Conservation (phyloP, 1,140 invertebrate genomes). For the Calliopsis andreniformis region DNA sequence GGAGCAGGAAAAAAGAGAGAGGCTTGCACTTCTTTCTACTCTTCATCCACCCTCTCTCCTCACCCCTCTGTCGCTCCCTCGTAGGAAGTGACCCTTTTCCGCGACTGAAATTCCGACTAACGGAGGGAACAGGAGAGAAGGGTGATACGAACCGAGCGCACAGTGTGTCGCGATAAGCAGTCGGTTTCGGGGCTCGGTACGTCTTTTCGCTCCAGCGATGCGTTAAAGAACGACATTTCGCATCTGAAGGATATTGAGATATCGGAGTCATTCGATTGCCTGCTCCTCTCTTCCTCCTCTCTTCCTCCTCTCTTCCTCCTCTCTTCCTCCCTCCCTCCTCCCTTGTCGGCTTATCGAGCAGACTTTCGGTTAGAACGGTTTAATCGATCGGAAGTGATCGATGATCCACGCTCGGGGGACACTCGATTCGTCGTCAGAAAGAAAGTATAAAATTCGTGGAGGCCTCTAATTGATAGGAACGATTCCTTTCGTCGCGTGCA, state of each 20-base stretch:
- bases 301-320: no score
- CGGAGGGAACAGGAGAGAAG: neutral
- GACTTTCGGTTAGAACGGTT: conserved; percentile 24
- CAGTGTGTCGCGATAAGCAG: neutral
- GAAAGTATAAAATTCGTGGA: neutral
- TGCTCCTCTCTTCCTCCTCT: no score
- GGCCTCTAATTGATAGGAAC: conserved; percentile 15
- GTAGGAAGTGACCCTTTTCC: neutral
- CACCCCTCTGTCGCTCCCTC: no score
- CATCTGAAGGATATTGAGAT: conserved; percentile 37
- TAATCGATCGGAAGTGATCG: conserved; percentile 50
- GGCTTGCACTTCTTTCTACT: neutral
- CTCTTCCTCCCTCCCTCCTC: neutral
- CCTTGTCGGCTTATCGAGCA: neutral
- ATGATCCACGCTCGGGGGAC: conserved; percentile 9
- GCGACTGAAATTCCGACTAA: neutral
- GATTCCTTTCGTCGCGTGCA: conserved; percentile 21
- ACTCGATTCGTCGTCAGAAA: neutral
- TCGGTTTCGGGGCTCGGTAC: conserved; percentile 15
- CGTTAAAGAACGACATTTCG: conserved; percentile 40
- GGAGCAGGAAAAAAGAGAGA: neutral
- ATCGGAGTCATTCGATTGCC: conserved; percentile 22
- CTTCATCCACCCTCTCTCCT: neutral
- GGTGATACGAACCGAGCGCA: neutral
- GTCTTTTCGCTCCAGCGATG: conserved; percentile 23